Evolutionary conservation across 2,888 invertebrate species (phyloP).

Genomic region (Protonemura montana): DNA sequence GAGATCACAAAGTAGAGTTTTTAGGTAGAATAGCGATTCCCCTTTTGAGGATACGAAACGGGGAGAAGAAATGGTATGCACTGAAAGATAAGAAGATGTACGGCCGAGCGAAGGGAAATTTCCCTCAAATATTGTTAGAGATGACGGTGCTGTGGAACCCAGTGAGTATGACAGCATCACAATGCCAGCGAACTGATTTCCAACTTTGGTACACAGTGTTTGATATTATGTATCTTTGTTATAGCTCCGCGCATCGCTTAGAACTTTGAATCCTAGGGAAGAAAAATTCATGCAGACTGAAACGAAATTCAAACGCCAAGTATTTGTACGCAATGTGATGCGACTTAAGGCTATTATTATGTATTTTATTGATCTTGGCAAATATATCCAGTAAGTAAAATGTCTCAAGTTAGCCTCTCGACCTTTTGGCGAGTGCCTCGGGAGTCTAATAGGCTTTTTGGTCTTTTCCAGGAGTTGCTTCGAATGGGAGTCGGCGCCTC

Average conservation of each 20-base stretch:
- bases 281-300: constrained; percentile 95
- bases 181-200: not conserved
- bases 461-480: constrained; percentile 83
- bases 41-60: constrained; percentile 82
- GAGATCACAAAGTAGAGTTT: constrained; percentile 98
- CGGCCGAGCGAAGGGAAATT: constrained; percentile 88
- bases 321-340: constrained; percentile 93
- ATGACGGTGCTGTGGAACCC: constrained; percentile 93
- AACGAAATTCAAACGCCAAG: constrained; percentile 92
- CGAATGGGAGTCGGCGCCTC: constrained; percentile 92
- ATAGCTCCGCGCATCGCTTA: constrained; percentile 84
- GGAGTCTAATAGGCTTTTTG: not conserved
- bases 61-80: constrained; percentile 94
- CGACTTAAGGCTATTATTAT: constrained; percentile 88
- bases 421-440: not conserved
- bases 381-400: constrained; percentile 84
- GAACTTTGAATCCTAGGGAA: constrained; percentile 94
- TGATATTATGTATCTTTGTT: constrained; percentile 46
- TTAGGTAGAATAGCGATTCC: constrained; percentile 92
- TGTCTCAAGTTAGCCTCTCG: not conserved
- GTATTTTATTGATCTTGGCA: constrained; percentile 87
- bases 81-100: constrained; percentile 95
- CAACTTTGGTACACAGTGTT: not conserved
- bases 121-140: constrained; percentile 89
- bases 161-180: constrained; percentile 61